phyloP scores from a whole-genome alignment of 2,113 vertebrate species.

The Amphilophus citrinellus region DNA sequence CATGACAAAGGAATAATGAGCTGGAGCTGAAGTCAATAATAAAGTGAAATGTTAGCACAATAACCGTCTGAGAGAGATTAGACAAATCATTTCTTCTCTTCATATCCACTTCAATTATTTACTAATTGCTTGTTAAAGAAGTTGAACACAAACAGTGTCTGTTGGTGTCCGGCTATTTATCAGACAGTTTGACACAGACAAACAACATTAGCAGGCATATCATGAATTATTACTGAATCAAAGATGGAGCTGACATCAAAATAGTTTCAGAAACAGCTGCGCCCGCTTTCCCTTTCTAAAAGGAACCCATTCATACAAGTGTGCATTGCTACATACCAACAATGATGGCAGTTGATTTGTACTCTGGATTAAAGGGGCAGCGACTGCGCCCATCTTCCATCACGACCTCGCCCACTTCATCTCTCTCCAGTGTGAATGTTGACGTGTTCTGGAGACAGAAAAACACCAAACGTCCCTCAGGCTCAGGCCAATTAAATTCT shows the following conservation, averaged over 20 bases:
- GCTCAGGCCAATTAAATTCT: constrained; percentile 47
- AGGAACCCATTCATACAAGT: constrained; percentile 3
- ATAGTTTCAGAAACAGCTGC: constrained; percentile 9
- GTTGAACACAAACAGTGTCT: constrained; percentile 36
- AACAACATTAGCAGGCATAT: constrained; percentile 45
- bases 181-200: constrained; percentile 34
- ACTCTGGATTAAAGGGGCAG: constrained; percentile 95
- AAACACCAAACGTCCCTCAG: constrained; percentile 46
- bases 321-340: constrained; percentile 84
- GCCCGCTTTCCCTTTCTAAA: constrained; percentile 3
- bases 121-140: constrained; percentile 63
- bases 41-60: constrained; percentile 4
- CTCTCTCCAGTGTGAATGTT: constrained; percentile 87
- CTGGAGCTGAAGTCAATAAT: background rate
- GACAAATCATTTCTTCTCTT: constrained; percentile 31
- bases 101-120: constrained; percentile 49
- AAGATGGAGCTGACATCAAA: constrained; percentile 37
- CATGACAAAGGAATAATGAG: background rate
- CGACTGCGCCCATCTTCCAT: constrained; percentile 93
- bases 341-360: constrained; percentile 94
- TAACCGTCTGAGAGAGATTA: constrained; percentile 24
- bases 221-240: constrained; percentile 56
- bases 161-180: constrained; percentile 49
- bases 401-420: constrained; percentile 78
- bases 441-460: constrained; percentile 81